These are phyloP conservation scores for Vidua macroura DNA, from an alignment of 2,113 vertebrate genomes.

Conservation along the genomic window DNA sequence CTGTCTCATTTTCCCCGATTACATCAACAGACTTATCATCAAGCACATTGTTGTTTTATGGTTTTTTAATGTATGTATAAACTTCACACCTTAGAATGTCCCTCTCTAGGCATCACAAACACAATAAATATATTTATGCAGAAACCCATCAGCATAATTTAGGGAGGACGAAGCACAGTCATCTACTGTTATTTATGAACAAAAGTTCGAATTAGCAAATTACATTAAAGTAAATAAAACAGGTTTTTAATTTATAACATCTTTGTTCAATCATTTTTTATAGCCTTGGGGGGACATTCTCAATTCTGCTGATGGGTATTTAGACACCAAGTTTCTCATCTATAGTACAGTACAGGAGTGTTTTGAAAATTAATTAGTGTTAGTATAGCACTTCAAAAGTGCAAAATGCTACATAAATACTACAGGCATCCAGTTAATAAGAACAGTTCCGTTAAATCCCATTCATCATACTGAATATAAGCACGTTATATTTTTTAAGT, in stretches of 20 bases:
- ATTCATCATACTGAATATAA: not conserved
- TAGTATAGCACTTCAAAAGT: not conserved
- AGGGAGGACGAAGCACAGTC: not conserved
- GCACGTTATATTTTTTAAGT: not conserved
- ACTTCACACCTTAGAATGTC: not conserved
- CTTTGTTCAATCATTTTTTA: not conserved
- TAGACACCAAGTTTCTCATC: not conserved
- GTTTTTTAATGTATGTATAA: fast-evolving
- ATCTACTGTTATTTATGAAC: not conserved
- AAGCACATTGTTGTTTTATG: not conserved
- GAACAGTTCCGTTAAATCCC: not conserved
- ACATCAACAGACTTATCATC: not conserved
- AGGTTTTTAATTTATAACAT: not conserved
- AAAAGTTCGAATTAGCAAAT: not conserved
- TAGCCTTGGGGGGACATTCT: not conserved
- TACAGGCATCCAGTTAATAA: not conserved
- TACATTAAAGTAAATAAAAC: not conserved
- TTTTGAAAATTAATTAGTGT: slow-evolving; percentile 13
- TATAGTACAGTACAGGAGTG: not conserved
- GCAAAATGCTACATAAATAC: not conserved
- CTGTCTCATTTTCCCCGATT: not conserved
- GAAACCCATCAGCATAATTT: not conserved
- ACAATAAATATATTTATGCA: not conserved
- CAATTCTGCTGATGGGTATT: not conserved
- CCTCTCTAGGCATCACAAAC: not conserved